Evolutionary conservation across 2,888 invertebrate genomes (phyloP), one percentile per base, ranked within the genome.

Genomic region (Ormyrus thymus): DNA sequence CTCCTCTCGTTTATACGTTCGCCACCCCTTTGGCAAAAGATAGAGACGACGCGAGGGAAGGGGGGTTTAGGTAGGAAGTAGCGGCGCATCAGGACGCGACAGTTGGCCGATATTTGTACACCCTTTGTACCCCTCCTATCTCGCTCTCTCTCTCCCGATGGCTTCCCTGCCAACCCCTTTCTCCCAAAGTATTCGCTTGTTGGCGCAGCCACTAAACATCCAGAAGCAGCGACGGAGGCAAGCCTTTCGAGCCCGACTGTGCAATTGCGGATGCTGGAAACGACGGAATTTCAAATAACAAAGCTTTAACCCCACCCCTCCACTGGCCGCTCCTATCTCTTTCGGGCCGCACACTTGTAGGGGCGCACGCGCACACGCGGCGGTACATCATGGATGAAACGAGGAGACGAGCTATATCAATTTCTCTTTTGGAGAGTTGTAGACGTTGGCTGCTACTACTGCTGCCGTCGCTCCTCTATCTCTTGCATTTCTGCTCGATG

Each of bases 91-190:
- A 82, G 83, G 84, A 81, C 83, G 84, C 85, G 88, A 87, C 88
- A 89, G 89, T 88, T 88, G 89, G 88, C 87, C 87, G 88, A 88
- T 87, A 88, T 88, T 88, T 86, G 86, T 88, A 86, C 84, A 84
- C 82, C 87, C 85, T 87, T 88, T 87, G 86, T 87, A 84, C 82
- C 83, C 50, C 48, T 46, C 29, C 29, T 29, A 29, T 15, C 59
- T 1, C 50, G 1, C 43, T 61, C n/a, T 50, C 15, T 53, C 48
- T 64, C 64, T 48, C 10, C 53, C 59, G 29, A 59, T 76, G 61
- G 29, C 68, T 70, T 70, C 64, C 29, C 29, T 59, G 76, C 80
- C 29, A 53, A 79, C 69, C 77, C 81, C 69, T 76, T 66, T 64
- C 66, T 62, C 72, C 76, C 76, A 78, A 80, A 81, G 82, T 83